Percentiles rank a stretch among this genome's conserved stretches.
phyloP scores from a whole-genome alignment of 2,888 invertebrate genomes.

The Tipula unca region DNA sequence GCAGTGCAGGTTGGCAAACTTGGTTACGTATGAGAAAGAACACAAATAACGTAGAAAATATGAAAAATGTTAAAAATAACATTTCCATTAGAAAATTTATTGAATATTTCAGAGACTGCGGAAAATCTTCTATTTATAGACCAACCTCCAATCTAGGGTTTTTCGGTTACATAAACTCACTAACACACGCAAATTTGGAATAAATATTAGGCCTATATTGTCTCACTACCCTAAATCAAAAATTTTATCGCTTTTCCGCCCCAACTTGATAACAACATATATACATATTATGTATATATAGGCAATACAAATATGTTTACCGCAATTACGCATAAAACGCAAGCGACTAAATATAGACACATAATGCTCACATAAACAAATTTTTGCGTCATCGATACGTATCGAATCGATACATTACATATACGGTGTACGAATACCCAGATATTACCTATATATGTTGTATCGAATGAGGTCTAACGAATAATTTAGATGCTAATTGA shows the following conservation, averaged over 20 bases:
- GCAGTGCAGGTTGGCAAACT: too few species aligned
- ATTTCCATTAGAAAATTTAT: not conserved
- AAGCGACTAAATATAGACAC: not conserved
- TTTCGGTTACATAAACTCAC: not conserved
- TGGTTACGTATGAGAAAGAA: not conserved
- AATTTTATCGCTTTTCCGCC: too few species aligned
- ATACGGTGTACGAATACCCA: not conserved
- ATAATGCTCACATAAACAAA: not conserved
- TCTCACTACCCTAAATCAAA: too few species aligned
- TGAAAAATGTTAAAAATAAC: not conserved
- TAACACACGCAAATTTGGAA: not conserved
- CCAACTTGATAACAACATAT: too few species aligned
- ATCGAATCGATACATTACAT: not conserved
- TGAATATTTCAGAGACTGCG: not conserved
- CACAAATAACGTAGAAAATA: not conserved
- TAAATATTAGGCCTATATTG: not conserved
- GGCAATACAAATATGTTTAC: too few species aligned
- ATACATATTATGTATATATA: too few species aligned
- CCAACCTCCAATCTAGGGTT: not conserved
- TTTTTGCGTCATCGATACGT: not conserved
- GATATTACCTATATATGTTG: not conserved
- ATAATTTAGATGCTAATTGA: not conserved
- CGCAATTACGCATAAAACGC: not conserved
- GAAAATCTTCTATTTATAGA: not conserved
- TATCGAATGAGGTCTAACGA: not conserved